Percentiles rank a stretch among this genome's conserved stretches.
Evolutionary conservation across 2,888 invertebrate species (phyloP).

Genomic region (Drosophila histrio): DNA sequence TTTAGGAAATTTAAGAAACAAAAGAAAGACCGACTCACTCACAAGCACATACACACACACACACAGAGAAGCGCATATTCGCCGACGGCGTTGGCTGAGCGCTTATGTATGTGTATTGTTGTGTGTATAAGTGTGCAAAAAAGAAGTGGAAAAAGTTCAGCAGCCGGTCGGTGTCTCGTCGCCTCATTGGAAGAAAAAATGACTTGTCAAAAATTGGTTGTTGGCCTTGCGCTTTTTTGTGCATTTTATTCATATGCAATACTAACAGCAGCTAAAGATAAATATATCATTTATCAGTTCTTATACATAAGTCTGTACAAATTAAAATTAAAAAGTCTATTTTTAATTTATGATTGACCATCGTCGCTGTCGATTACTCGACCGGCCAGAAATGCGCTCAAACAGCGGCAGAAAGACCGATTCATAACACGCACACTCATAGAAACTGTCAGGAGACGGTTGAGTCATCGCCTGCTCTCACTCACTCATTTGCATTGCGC

Average conservation of each 20-base stretch:
- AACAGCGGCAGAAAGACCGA: conserved; percentile 51
- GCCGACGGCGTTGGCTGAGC: conserved; percentile 62
- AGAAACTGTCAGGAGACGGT: conserved; percentile 49
- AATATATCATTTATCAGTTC: conserved; percentile 15
- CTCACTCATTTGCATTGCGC: conserved; percentile 74
- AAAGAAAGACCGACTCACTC: conserved; percentile 43
- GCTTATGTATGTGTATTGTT: conserved; percentile 22
- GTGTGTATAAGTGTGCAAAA: conserved; percentile 64
- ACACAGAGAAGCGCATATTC: conserved; percentile 27
- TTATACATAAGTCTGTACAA: conserved; percentile 35
- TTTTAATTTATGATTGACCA: conserved; percentile 75
- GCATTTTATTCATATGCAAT: background rate
- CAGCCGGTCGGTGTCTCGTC: conserved; percentile 60
- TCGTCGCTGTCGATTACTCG: conserved; percentile 54
- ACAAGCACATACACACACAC: conserved; percentile 25
- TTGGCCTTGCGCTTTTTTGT: conserved; percentile 30
- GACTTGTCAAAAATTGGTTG: conserved; percentile 34
- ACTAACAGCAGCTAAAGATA: conserved; percentile 10
- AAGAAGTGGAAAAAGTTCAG: conserved; percentile 59
- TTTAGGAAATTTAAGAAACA: conserved; percentile 24
- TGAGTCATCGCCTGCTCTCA: conserved; percentile 77
- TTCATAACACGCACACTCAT: conserved; percentile 62
- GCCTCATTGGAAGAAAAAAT: conserved; percentile 37
- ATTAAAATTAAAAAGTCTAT: conserved; percentile 61
- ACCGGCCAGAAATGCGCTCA: conserved; percentile 67